phyloP scores from a whole-genome alignment of 2,888 invertebrate genomes.

The Quadriops clusia region DNA sequence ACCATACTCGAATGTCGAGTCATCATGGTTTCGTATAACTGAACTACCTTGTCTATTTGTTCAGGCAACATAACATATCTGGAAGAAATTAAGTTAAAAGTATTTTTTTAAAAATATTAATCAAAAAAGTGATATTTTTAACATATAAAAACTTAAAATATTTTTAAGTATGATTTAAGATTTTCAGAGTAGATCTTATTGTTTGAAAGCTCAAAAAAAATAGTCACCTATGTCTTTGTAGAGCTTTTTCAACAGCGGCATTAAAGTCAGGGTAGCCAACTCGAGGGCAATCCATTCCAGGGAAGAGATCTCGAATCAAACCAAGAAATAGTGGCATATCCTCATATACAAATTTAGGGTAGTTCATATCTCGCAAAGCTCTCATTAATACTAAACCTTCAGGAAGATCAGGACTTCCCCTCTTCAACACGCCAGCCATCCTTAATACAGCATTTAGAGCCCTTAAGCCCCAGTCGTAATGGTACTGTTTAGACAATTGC shows the following conservation, averaged over 20 bases:
- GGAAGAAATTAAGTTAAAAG: too few relatives aligned
- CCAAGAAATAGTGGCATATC: conserved; percentile 85
- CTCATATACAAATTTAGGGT: conserved; percentile 86
- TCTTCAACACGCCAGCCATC: conserved; percentile 81
- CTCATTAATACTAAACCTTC: conserved; percentile 86
- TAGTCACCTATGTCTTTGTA: too few relatives aligned
- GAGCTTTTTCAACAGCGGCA: conserved; percentile 59
- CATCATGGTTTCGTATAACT: conserved; percentile 91
- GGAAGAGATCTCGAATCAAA: conserved; percentile 79
- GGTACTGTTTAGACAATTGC: conserved; percentile 83
- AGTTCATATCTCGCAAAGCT: conserved; percentile 84
- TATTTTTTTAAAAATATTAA: too few relatives aligned
- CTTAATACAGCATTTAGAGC: conserved; percentile 84
- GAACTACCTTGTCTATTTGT: conserved; percentile 56
- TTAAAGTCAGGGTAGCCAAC: conserved; percentile 82
- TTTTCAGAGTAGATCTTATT: too few relatives aligned
- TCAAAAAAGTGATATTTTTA: too few relatives aligned
- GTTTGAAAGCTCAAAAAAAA: too few relatives aligned
- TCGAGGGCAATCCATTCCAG: conserved; percentile 79
- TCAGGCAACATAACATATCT: conserved; percentile 56
- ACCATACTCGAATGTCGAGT: conserved; percentile 86
- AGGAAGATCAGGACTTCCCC: conserved; percentile 63
- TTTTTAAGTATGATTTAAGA: too few relatives aligned
- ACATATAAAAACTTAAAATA: too few relatives aligned
- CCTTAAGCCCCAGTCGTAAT: conserved; percentile 88